Base-by-base conservation (phyloP, 2,888 invertebrate species). In the Mechanitis mazaeus region DNA sequence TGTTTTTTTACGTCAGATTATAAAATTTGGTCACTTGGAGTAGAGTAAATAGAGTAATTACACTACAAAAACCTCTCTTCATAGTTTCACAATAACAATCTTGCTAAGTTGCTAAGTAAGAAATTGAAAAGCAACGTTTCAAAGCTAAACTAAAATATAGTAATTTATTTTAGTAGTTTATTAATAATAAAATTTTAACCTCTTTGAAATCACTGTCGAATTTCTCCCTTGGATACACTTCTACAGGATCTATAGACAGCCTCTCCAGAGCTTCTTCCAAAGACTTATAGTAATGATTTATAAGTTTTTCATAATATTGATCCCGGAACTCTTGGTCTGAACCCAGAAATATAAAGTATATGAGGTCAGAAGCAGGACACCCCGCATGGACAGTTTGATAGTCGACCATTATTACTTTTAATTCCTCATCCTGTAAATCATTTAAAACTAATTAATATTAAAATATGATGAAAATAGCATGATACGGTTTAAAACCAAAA, bases 271-370 rank as follows among this genome's bases (percentile, higher is more conserved):
- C 75, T 0, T 66, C 64, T 55, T 67, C 56, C 53, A 85, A 73
- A 60, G 76, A 70, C 2, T 62, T 56, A 54, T 76, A 73, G 65
- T 79, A 79, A 53, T 73, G 69, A 7, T 77, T 71, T 1, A 77
- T 12, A 2, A 79, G 69, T 3, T 64, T 54, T 3, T 70, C 59
- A 60, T 69, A 75, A 60, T 76, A 64, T 35, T 72, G 55, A 5
- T 67, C 71, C 1, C 86, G 72, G 75, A 86, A 85, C 64, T 75
- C 64, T 47, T 75, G 75, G 67, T 84, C 85, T 0, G 85, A 75
- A 35, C 84, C 79, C 2, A 78, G 69, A 70, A 81, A 78, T 58
- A 85, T 76, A 66, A 85, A 80, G 72, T 84, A 84, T 12, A 85
- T 60, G 7, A 87, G 75, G 68, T 86, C 86, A 0, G 72, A 64